phyloP scores from a whole-genome alignment of 2,888 invertebrate species.

The Agrotis segetum region DNA sequence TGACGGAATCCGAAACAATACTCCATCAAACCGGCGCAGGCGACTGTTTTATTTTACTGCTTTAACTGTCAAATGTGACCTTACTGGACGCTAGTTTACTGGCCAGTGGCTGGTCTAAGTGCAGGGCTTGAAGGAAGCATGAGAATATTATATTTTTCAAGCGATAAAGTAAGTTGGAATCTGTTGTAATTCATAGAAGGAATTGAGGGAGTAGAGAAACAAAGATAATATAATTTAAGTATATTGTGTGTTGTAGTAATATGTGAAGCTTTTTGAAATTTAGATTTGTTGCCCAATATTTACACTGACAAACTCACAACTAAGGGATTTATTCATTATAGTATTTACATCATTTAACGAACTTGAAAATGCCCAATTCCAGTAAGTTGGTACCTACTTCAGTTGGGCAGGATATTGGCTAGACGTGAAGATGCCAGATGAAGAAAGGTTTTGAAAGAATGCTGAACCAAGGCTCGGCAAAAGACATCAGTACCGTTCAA shows the following conservation, averaged over 20 bases:
- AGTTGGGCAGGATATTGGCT: no score
- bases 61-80: conserved; percentile 73
- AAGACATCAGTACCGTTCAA: no score
- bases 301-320: neutral
- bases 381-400: no score
- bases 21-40: conserved; percentile 77
- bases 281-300: neutral
- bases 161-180: conserved; percentile 32
- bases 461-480: no score
- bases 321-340: neutral
- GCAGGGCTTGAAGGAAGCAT: conserved; percentile 46
- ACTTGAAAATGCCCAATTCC: no score
- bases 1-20: conserved; percentile 89
- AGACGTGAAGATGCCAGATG: no score
- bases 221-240: neutral
- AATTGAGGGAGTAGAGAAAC: neutral
- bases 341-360: neutral
- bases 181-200: no score
- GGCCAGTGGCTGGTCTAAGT: conserved; percentile 42
- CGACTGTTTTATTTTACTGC: conserved; percentile 77
- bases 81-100: conserved; percentile 63
- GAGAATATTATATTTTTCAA: conserved; percentile 39
- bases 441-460: no score
- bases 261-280: no score
- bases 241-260: no score